phyloP scores from a whole-genome alignment of 2,113 vertebrate species.

The Seriola rivoliana region DNA sequence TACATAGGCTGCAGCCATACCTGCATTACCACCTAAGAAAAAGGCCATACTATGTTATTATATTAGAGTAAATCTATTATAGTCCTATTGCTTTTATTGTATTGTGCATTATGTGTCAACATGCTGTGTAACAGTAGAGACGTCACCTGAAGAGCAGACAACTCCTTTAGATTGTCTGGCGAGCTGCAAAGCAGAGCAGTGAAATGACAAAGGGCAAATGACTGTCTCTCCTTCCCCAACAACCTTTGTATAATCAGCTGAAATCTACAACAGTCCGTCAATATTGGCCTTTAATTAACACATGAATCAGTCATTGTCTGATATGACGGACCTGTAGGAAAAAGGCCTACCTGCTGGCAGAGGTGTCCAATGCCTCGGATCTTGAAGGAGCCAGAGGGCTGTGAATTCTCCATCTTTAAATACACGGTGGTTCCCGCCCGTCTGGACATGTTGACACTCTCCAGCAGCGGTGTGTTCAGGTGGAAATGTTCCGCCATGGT shows the following conservation, averaged over 20 bases:
- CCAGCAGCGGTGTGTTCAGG: slow-evolving; percentile 87
- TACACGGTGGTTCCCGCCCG: slow-evolving; percentile 84
- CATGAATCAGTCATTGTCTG: neutral
- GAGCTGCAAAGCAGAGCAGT: slow-evolving; percentile 65
- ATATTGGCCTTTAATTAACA: neutral
- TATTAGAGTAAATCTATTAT: neutral
- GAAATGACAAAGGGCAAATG: neutral
- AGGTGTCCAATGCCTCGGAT: slow-evolving; percentile 93
- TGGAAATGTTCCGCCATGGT: slow-evolving; percentile 81
- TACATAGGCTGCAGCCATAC: slow-evolving; percentile 84
- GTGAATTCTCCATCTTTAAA: slow-evolving; percentile 93
- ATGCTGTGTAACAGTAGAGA: neutral
- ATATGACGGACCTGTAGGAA: neutral
- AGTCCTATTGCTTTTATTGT: neutral
- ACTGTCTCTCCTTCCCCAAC: neutral
- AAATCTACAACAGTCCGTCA: too few relatives aligned
- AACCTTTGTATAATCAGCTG: too few relatives aligned
- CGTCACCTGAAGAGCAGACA: slow-evolving; percentile 85
- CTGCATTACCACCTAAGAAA: slow-evolving; percentile 85
- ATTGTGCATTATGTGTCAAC: neutral
- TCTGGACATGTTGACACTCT: slow-evolving; percentile 88
- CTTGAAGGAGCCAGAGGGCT: slow-evolving; percentile 95
- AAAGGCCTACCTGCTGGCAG: slow-evolving; percentile 88
- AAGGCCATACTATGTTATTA: neutral
- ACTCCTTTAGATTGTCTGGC: slow-evolving; percentile 79